Conservation (phyloP, 2,113 vertebrate species). For the Hydrolagus affinis region DNA sequence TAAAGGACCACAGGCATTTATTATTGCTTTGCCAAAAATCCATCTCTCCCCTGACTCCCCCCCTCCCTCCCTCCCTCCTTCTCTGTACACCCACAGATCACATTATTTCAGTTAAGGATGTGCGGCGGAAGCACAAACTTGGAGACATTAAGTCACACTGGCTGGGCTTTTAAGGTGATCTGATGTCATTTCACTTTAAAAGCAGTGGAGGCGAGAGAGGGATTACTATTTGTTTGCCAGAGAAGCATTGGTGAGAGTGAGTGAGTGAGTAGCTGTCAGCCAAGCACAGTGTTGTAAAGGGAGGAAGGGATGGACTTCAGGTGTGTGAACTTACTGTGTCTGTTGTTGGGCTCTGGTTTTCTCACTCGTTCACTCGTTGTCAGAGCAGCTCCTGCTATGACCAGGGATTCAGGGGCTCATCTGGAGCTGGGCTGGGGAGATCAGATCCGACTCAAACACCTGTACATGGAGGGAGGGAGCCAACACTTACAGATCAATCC, state of each 20-base stretch:
- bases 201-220: neutral
- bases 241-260: too few relatives aligned
- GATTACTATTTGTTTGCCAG: neutral
- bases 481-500: slow-evolving; percentile 78
- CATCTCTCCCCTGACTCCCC: neutral
- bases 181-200: slow-evolving; percentile 31
- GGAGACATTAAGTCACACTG: neutral
- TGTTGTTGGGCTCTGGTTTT: slow-evolving; percentile 42
- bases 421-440: slow-evolving; percentile 68
- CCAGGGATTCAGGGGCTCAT: slow-evolving; percentile 38
- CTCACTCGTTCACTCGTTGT: neutral
- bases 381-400: slow-evolving; percentile 44
- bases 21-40: neutral
- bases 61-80: neutral
- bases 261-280: too few relatives aligned
- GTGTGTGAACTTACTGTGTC: slow-evolving; percentile 39
- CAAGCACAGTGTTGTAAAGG: too few relatives aligned
- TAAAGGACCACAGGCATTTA: too few relatives aligned
- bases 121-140: neutral
- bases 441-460: slow-evolving; percentile 62
- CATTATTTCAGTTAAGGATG: neutral
- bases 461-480: slow-evolving; percentile 65
- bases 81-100: too few relatives aligned
- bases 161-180: slow-evolving; percentile 28
- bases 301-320: slow-evolving; percentile 14